phyloP scores from a whole-genome alignment of 2,888 invertebrate genomes.

The Dexiosoma caninum region DNA sequence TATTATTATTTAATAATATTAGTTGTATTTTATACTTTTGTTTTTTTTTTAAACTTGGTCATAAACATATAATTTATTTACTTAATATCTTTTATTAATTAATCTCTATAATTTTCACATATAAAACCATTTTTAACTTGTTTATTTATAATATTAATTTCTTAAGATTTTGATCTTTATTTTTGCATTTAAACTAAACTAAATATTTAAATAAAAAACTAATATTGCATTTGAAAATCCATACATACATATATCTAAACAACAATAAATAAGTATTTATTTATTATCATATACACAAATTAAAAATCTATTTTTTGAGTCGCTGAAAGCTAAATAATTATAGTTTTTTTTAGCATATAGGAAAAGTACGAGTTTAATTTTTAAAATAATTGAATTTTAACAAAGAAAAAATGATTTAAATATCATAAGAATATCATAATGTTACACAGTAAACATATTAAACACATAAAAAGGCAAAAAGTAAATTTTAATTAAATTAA shows the following conservation, averaged over 20 bases:
- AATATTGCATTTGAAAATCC: constrained; percentile 36
- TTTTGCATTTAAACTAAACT: constrained; percentile 43
- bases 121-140: constrained; percentile 48
- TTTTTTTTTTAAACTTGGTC: constrained; percentile 59
- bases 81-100: constrained; percentile 10
- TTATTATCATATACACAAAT: constrained; percentile 33
- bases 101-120: constrained; percentile 35
- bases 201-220: constrained; percentile 35
- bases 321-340: constrained; percentile 17
- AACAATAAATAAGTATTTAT: constrained; percentile 16
- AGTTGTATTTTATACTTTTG: constrained; percentile 47
- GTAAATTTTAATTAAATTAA: constrained; percentile 22
- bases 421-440: not conserved
- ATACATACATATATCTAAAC: constrained; percentile 22
- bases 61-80: constrained; percentile 49
- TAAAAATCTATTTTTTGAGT: constrained; percentile 37
- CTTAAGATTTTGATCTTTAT: constrained; percentile 30
- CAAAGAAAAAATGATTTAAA: constrained; percentile 6
- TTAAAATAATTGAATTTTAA: constrained; percentile 40
- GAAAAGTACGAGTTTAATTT: constrained; percentile 35
- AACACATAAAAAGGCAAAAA: constrained; percentile 13
- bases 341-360: constrained; percentile 20
- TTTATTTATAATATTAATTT: not conserved
- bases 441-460: constrained; percentile 15
- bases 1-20: constrained; percentile 46